Evolutionary conservation across 2,888 invertebrate genomes (phyloP).

Genomic region (Hermodice carunculata): DNA sequence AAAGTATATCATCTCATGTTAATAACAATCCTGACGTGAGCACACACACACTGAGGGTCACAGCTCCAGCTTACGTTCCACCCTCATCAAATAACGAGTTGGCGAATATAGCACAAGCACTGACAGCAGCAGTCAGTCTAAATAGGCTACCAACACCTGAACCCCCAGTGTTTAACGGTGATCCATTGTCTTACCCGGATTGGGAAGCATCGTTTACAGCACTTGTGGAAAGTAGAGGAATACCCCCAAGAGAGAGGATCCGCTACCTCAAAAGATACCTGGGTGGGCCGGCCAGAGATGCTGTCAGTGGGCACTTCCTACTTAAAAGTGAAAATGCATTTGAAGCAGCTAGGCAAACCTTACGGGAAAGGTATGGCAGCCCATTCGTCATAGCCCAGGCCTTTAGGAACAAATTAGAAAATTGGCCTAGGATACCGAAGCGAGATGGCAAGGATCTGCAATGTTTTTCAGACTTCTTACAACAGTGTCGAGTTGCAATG

Average conservation of each 20-base stretch:
- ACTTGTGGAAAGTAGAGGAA: too few relatives aligned
- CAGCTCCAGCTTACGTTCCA: too few relatives aligned
- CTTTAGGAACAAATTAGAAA: conserved; percentile 34
- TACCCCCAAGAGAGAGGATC: neutral
- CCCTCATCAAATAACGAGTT: too few relatives aligned
- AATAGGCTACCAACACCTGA: conserved; percentile 32
- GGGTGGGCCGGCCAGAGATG: too few relatives aligned
- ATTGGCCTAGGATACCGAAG: conserved; percentile 33
- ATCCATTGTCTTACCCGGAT: too few relatives aligned
- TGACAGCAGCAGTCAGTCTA: too few relatives aligned
- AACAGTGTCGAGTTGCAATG: conserved; percentile 15
- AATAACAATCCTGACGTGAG: too few relatives aligned
- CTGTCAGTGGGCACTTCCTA: conserved; percentile 6
- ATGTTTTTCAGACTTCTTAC: conserved; percentile 22
- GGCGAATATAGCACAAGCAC: too few relatives aligned
- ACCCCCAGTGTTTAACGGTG: conserved; percentile 30
- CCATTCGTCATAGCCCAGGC: conserved; percentile 32
- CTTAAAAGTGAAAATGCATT: conserved; percentile 21
- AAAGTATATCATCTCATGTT: too few relatives aligned
- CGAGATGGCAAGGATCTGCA: too few relatives aligned
- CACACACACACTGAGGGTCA: too few relatives aligned
- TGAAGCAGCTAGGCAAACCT: conserved; percentile 25
- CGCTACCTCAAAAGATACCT: neutral
- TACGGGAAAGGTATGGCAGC: conserved; percentile 35
- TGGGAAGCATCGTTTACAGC: too few relatives aligned